Evolutionary conservation across 2,888 invertebrate species (phyloP), one percentile per base, ranked within the genome.

Genomic region (Incurvaria masculella): DNA sequence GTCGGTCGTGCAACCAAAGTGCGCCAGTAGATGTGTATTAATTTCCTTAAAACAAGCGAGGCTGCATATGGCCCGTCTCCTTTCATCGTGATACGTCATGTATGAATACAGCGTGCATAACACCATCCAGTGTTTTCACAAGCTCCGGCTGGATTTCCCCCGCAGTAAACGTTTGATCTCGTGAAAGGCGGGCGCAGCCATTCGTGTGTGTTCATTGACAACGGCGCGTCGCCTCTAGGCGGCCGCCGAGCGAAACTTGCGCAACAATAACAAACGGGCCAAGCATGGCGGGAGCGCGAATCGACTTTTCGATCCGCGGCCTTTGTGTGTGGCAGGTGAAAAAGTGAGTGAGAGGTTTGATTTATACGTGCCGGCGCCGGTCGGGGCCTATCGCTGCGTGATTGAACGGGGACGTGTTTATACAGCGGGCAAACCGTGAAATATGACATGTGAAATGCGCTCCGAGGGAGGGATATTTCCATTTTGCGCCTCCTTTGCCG

Each of bases 311-410:
- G 68, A 70, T 65, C 64, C 70, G 71, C 72, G 67, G 73, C 75
- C 72, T 73, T 78, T 78, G 78, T 76, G 72, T 72, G 70, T 76
- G 76, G 76, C 78, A 78, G 78, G 78, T 78, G 76, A 78, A 78
- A 78, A 78, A 76, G 76, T 74, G 76, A 68, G 68, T 74, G 76
- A 68, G 68, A 67, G 66, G 64, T 68, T 67, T 76, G 78, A 78
- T 78, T 78, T 78, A 78, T 76, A 72, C 74, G 68, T 64, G 65
- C 68, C 67, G 69, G 67, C 71, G 75, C 72, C 68, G n/a, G 69
- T 67, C 70, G 75, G 72, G 68, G 72, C 72, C 70, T 75, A 74
- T 72, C 72, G 72, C 58, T 56, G 63, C 64, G 72, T 76, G 76
- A 78, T 78, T 75, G 76, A 78, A 74, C 70, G 74, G 59, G 59